Conservation (phyloP, 2,113 vertebrate genomes). For the Alosa alosa region DNA sequence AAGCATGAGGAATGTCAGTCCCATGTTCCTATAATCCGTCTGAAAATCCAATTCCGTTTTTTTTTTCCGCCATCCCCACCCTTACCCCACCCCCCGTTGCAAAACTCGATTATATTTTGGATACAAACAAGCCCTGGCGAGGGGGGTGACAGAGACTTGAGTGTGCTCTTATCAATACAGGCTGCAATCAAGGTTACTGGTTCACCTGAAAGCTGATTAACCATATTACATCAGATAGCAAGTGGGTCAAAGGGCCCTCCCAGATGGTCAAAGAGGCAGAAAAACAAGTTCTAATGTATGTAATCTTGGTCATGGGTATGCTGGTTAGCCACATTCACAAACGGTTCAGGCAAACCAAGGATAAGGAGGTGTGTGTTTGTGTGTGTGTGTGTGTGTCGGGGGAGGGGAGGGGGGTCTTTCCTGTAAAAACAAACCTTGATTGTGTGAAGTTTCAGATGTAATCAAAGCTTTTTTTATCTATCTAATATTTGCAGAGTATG, state of each 20-base stretch:
- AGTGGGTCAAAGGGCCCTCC: slow-evolving; percentile 28
- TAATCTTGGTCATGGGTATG: slow-evolving; percentile 36
- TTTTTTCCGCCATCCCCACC: slow-evolving; percentile 17
- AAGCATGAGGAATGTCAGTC: slow-evolving; percentile 59
- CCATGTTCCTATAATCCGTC: slow-evolving; percentile 54
- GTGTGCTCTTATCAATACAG: slow-evolving; percentile 41
- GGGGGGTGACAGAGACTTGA: slow-evolving; percentile 55
- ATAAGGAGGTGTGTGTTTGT: neutral
- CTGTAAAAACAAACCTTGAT: neutral
- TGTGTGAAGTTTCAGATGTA: neutral
- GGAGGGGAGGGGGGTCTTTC: neutral
- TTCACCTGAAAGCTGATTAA: slow-evolving; percentile 43
- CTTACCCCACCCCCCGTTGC: neutral
- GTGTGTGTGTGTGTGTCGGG: too few species aligned
- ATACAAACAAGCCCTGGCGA: slow-evolving; percentile 45
- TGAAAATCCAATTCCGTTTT: slow-evolving; percentile 59
- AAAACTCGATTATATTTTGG: slow-evolving; percentile 66
- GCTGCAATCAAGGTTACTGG: slow-evolving; percentile 41
- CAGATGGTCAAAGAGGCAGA: slow-evolving; percentile 41
- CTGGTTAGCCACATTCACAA: slow-evolving; percentile 14
- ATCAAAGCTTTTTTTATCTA: neutral
- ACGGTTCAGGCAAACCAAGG: neutral
- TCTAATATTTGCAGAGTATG: neutral
- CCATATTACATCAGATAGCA: slow-evolving; percentile 48
- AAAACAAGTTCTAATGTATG: slow-evolving; percentile 39